These are phyloP conservation scores for Cacoxenus indagator DNA, from an alignment of 2,888 invertebrate species.

Conservation along the genomic window DNA sequence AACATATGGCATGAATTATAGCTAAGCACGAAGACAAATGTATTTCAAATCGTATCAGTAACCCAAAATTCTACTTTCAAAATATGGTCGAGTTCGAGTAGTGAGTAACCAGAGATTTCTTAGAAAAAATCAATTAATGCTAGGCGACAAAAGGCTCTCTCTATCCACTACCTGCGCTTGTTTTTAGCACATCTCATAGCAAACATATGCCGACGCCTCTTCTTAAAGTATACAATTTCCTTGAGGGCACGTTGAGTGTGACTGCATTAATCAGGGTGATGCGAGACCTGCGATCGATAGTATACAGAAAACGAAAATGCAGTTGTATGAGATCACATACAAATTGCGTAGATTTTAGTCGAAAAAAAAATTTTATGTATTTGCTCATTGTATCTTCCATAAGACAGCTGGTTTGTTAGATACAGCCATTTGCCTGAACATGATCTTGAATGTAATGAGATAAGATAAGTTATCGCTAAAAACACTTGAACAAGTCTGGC, in stretches of 20 bases:
- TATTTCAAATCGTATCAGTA: constrained; percentile 10
- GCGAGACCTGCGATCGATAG: not conserved
- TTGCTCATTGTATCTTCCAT: not conserved
- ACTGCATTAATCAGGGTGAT: not conserved
- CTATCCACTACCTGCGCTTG: constrained; percentile 13
- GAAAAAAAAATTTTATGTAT: not conserved
- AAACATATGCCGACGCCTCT: too few species aligned
- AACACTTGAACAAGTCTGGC: too few species aligned
- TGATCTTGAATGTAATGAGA: too few species aligned
- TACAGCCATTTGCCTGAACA: too few species aligned
- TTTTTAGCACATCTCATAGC: not conserved
- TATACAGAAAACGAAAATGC: not conserved
- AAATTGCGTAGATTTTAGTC: not conserved
- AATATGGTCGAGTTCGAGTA: not conserved
- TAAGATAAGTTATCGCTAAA: too few species aligned
- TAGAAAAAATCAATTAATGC: constrained; percentile 17
- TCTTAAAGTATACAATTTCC: not conserved
- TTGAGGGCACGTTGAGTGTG: not conserved
- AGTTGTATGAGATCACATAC: not conserved
- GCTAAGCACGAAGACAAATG: not conserved
- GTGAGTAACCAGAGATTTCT: not conserved
- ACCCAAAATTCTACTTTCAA: not conserved
- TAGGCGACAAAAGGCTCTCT: not conserved
- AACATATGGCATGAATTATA: constrained; percentile 2
- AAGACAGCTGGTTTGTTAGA: too few species aligned